Conservation (phyloP, 23 tunicate genomes). For the Botrylloides violaceus region DNA sequence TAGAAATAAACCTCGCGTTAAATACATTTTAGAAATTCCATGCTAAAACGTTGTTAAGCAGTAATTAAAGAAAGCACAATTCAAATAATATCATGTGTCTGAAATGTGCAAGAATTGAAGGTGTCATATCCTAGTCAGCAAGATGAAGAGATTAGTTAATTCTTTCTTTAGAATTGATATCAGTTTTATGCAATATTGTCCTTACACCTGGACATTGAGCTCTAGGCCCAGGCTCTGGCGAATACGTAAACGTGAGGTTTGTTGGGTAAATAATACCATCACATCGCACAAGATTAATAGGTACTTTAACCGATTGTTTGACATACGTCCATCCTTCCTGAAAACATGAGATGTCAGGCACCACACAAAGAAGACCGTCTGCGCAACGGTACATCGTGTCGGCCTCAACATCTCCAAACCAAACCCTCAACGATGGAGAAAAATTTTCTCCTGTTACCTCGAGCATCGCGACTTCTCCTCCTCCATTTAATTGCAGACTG, state of each 20-base stretch:
- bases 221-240: constrained; percentile 87
- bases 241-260: constrained; percentile 60
- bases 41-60: no score
- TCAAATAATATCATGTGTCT: no score
- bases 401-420: constrained; percentile 94
- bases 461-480: constrained; percentile 81
- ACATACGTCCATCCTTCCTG: constrained; percentile 81
- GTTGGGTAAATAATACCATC: constrained; percentile 93
- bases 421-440: constrained; percentile 59
- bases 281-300: constrained; percentile 78
- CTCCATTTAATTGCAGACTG: constrained; percentile 72
- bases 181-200: constrained; percentile 27
- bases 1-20: no score
- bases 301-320: constrained; percentile 78
- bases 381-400: constrained; percentile 85
- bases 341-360: constrained; percentile 73
- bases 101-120: not conserved
- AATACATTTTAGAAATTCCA: no score
- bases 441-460: constrained; percentile 85
- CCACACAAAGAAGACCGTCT: constrained; percentile 79
- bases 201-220: constrained; percentile 59
- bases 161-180: constrained; percentile 1
- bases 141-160: not conserved
- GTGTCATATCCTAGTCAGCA: not conserved
- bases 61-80: no score